These are phyloP conservation scores for Stenodera caucasica DNA, from an alignment of 2,888 invertebrate genomes.

Conservation along the genomic window DNA sequence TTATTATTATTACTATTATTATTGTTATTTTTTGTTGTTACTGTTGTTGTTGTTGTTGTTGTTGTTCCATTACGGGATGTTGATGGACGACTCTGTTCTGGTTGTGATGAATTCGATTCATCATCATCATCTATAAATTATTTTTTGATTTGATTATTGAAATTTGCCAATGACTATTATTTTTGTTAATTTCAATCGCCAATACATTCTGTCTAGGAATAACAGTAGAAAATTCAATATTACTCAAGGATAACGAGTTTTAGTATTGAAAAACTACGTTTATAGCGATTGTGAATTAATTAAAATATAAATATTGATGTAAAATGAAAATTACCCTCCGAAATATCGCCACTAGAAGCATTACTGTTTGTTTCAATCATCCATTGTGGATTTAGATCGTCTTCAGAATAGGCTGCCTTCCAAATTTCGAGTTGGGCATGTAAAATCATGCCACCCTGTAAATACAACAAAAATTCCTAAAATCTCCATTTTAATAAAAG, in stretches of 20 bases:
- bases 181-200: no score
- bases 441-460: slow-evolving; percentile 79
- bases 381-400: slow-evolving; percentile 57
- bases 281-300: not conserved
- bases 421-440: slow-evolving; percentile 90
- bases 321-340: slow-evolving; percentile 64
- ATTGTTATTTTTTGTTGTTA: not conserved
- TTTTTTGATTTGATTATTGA: no score
- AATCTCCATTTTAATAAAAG: no score
- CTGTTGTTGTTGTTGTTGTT: not conserved
- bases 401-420: slow-evolving; percentile 76
- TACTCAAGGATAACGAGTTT: not conserved
- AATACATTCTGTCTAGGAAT: not conserved
- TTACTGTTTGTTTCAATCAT: slow-evolving; percentile 50
- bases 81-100: slow-evolving; percentile 43
- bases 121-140: slow-evolving; percentile 60
- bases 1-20: slow-evolving; percentile 48
- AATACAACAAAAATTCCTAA: no score
- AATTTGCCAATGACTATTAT: no score
- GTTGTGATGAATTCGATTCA: slow-evolving; percentile 48
- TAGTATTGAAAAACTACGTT: not conserved
- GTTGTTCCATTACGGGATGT: slow-evolving; percentile 33
- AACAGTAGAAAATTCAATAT: not conserved
- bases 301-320: not conserved
- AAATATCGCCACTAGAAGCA: slow-evolving; percentile 67